Evolutionary conservation across 2,113 vertebrate genomes (phyloP).

Genomic region (Ifrita kowaldi): DNA sequence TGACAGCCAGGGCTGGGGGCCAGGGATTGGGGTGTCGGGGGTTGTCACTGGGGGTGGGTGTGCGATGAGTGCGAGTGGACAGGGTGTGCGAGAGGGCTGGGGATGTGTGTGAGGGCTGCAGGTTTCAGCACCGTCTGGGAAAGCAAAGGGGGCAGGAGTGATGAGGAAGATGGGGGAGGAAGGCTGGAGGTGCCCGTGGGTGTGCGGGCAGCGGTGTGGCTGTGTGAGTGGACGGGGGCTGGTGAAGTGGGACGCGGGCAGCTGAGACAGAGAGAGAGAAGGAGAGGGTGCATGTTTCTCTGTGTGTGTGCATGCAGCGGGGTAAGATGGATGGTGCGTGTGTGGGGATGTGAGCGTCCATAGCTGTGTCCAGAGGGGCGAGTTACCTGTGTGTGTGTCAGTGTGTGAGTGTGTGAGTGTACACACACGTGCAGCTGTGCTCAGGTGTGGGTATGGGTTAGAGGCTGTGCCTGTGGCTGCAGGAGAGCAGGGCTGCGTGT

Average conservation of each 20-base stretch:
- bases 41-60: background rate
- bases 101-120: background rate
- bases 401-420: too few species aligned
- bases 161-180: background rate
- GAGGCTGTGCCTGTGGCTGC: background rate
- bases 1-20: background rate
- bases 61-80: background rate
- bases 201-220: background rate
- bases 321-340: fast-evolving
- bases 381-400: background rate
- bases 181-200: background rate
- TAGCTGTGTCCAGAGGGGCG: background rate
- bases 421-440: fast-evolving
- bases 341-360: background rate
- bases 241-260: background rate
- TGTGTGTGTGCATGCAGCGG: too few species aligned
- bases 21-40: too few species aligned
- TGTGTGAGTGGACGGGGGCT: too few species aligned
- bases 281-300: background rate
- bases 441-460: background rate
- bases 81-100: background rate
- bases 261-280: background rate
- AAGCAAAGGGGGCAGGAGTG: background rate
- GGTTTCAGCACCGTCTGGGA: background rate
- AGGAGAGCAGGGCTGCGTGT: background rate